Conservation (phyloP, 1,140 invertebrate species). For the Zaprionus davidi region DNA sequence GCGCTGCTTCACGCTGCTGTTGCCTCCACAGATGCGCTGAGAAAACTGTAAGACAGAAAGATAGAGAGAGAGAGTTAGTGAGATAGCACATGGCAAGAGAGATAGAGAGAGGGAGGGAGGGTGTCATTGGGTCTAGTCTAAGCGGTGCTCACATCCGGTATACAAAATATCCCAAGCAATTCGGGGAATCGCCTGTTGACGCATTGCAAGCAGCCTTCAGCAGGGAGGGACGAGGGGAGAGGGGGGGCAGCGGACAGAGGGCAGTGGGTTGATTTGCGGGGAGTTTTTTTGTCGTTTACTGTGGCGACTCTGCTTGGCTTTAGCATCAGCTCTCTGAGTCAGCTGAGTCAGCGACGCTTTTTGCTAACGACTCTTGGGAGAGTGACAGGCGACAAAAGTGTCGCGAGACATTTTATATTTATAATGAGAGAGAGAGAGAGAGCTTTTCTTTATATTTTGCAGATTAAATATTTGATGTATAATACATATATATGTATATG, state of each 20-base stretch:
- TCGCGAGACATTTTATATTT: neutral
- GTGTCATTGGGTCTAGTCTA: conserved; percentile 26
- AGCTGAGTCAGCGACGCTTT: conserved; percentile 71
- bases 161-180: conserved; percentile 56
- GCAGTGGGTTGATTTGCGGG: neutral
- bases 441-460: no score
- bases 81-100: neutral
- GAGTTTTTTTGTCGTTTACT: conserved; percentile 17
- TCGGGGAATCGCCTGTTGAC: conserved; percentile 69
- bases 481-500: no score
- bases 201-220: conserved; percentile 46
- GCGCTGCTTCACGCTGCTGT: conserved; percentile 38
- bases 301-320: conserved; percentile 31
- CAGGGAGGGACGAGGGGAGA: neutral
- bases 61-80: conserved; percentile 2
- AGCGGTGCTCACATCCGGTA: conserved; percentile 64
- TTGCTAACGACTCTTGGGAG: conserved; percentile 53
- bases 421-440: no score
- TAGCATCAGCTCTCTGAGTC: conserved; percentile 53
- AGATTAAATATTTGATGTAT: no score
- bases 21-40: conserved; percentile 62
- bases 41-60: conserved; percentile 52
- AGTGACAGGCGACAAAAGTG: conserved; percentile 55
- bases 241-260: neutral
- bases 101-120: neutral